Conservation (phyloP, 2,797 vertebrate species). For the Halcyon badia region DNA sequence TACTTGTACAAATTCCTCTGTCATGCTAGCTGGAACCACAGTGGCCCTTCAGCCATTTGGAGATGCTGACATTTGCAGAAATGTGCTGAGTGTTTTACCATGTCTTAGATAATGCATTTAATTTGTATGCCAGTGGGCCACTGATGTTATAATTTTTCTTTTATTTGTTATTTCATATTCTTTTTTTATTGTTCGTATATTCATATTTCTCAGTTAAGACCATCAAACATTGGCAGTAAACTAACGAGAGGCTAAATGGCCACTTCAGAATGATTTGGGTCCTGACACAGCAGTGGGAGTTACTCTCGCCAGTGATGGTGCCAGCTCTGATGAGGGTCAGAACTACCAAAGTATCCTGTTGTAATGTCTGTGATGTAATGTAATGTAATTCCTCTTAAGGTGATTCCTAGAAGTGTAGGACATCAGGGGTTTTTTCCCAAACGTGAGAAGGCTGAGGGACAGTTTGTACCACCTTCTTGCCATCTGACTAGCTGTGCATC, state of each 20-base stretch:
- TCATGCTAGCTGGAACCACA: neutral
- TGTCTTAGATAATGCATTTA: neutral
- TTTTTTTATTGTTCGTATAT: neutral
- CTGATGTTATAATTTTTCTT: neutral
- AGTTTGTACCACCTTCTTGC: neutral
- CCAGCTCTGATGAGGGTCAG: neutral
- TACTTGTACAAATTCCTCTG: neutral
- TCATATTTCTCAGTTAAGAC: neutral
- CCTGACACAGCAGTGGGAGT: neutral
- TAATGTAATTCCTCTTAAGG: neutral
- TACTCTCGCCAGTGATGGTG: neutral
- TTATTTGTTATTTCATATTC: neutral
- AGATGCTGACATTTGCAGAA: conserved; percentile 7
- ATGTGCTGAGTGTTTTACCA: neutral
- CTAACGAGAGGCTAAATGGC: neutral
- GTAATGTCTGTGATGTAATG: neutral
- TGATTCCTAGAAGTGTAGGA: neutral
- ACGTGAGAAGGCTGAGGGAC: neutral
- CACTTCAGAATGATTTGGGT: neutral
- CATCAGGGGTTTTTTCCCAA: neutral
- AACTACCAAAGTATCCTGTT: neutral
- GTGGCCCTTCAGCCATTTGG: neutral
- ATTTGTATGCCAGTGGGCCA: neutral
- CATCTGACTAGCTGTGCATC: neutral
- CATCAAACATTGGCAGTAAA: neutral